These are phyloP conservation scores for Schlechtendalia chinensis DNA, from an alignment of 1,140 invertebrate species.

Conservation along the genomic window DNA sequence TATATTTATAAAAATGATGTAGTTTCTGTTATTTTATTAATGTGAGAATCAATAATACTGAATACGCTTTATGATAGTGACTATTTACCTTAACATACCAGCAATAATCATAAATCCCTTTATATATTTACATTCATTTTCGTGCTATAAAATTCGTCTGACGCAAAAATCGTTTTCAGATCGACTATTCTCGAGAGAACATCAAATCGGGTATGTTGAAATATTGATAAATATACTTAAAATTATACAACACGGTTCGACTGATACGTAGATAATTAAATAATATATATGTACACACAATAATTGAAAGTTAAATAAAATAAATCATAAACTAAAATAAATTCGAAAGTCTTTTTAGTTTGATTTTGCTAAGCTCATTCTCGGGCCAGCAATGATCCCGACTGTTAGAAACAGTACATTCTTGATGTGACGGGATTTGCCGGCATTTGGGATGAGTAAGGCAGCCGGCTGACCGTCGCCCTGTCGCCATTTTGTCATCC, in stretches of 20 bases:
- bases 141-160: background rate
- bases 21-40: slow-evolving; percentile 1
- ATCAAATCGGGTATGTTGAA: no score
- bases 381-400: background rate
- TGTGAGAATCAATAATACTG: slow-evolving; percentile 7
- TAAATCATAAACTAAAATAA: slow-evolving; percentile 24
- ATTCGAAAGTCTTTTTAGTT: slow-evolving; percentile 49
- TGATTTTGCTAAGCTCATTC: slow-evolving; percentile 41
- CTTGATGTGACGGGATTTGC: slow-evolving; percentile 25
- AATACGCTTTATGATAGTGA: background rate
- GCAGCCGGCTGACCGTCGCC: slow-evolving; percentile 55
- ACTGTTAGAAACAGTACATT: slow-evolving; percentile 50
- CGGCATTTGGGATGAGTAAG: slow-evolving; percentile 32
- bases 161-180: background rate
- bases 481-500: slow-evolving; percentile 61
- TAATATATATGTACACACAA: background rate
- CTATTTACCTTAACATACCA: background rate
- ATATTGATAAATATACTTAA: background rate
- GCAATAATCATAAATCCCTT: background rate
- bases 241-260: background rate
- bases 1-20: background rate
- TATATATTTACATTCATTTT: background rate
- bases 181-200: no score
- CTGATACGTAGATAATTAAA: background rate
- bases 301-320: background rate